A percentile compares a stretch with the other conserved stretches of the same genome.
phyloP scores from a whole-genome alignment of 2,888 invertebrate genomes.

The Caenorhabditis sp. region DNA sequence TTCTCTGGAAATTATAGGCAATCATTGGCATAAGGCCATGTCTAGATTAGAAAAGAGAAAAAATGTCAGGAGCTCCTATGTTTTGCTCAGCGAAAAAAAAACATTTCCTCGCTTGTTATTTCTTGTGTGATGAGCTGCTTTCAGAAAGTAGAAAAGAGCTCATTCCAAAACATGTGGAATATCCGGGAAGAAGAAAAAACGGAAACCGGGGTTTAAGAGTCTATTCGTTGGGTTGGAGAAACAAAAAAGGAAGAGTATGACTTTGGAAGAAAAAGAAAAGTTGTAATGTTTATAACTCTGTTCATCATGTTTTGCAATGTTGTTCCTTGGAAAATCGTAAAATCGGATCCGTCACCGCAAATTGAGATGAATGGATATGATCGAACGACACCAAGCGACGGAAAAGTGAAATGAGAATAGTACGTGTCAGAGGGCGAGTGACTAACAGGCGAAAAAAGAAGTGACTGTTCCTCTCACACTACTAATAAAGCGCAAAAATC shows the following conservation, averaged over 20 bases:
- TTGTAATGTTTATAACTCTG: too few relatives aligned
- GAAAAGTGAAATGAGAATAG: slow-evolving; percentile 9
- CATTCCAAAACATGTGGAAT: neutral
- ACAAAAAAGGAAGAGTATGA: neutral
- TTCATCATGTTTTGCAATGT: slow-evolving; percentile 6
- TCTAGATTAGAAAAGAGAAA: neutral
- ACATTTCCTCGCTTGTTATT: neutral
- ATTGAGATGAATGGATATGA: neutral
- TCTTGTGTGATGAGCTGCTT: neutral
- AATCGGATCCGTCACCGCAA: neutral
- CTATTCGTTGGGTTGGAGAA: slow-evolving; percentile 6
- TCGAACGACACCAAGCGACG: slow-evolving; percentile 4
- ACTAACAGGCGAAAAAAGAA: neutral
- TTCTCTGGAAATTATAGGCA: slow-evolving; percentile 21
- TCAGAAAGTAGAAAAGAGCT: too few relatives aligned
- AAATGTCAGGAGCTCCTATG: slow-evolving; percentile 6
- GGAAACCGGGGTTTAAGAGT: neutral
- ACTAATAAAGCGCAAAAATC: neutral
- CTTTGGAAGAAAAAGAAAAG: too few relatives aligned
- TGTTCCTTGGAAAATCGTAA: neutral
- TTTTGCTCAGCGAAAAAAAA: neutral
- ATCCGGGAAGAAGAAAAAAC: neutral
- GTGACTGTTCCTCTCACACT: slow-evolving; percentile 2
- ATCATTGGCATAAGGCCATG: neutral
- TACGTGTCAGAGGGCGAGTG: slow-evolving; percentile 2